A percentile compares a stretch with the other conserved stretches of the same genome.
Evolutionary conservation across 2,888 invertebrate species (phyloP).

Genomic region (Mesopsocus fuscifrons): DNA sequence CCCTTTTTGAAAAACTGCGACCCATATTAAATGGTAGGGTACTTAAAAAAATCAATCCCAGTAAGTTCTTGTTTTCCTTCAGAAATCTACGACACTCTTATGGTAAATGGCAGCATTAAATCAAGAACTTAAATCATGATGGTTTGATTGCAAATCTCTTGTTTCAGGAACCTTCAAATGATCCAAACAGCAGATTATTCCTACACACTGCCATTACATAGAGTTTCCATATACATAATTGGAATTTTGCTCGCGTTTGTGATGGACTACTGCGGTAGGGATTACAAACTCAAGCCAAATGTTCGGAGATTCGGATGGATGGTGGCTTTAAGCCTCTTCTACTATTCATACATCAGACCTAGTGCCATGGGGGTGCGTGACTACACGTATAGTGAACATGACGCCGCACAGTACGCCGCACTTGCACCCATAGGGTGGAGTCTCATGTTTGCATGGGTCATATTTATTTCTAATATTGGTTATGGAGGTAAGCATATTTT

Average conservation of each 20-base stretch:
- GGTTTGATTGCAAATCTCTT: too few relatives aligned
- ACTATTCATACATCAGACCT: slow-evolving; percentile 36
- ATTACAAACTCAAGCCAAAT: slow-evolving; percentile 29
- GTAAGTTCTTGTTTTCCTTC: too few relatives aligned
- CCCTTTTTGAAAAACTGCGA: too few relatives aligned
- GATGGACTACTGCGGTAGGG: slow-evolving; percentile 28
- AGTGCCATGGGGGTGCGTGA: slow-evolving; percentile 40
- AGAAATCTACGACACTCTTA: too few relatives aligned
- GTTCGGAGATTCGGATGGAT: slow-evolving; percentile 32
- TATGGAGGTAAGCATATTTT: slow-evolving; percentile 28
- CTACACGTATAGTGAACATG: slow-evolving; percentile 38
- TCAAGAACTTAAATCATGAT: too few relatives aligned
- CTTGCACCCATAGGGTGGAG: slow-evolving; percentile 52
- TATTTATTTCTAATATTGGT: slow-evolving; percentile 40
- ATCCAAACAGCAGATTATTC: slow-evolving; percentile 48
- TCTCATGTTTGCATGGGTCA: slow-evolving; percentile 43
- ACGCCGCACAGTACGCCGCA: slow-evolving; percentile 48
- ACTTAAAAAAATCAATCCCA: too few relatives aligned
- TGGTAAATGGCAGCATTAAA: too few relatives aligned
- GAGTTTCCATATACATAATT: slow-evolving; percentile 47
- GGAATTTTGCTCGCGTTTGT: slow-evolving; percentile 41
- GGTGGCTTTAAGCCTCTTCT: slow-evolving; percentile 29
- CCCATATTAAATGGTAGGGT: too few relatives aligned
- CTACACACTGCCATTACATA: slow-evolving; percentile 43
- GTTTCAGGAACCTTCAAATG: slow-evolving; percentile 36